Evolutionary conservation across 2,113 vertebrate genomes (phyloP), one percentile per base, ranked within the genome.

Genomic region (Oncorhynchus tshawytscha): DNA sequence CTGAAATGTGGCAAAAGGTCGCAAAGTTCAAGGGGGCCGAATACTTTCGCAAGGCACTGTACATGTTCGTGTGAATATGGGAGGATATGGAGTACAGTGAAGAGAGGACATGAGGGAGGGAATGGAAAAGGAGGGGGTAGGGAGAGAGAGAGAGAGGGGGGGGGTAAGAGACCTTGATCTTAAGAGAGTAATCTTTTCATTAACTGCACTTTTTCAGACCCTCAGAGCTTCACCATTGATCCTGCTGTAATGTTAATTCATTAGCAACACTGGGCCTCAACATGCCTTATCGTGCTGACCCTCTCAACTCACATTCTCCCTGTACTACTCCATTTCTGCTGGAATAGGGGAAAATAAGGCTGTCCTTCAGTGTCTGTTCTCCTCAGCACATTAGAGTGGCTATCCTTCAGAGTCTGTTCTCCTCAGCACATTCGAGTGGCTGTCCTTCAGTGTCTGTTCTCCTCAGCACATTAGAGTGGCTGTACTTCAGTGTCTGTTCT

Each of bases 171-270:
- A 85, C 91, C 90, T 85, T 90, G 90, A 89, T 91, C 88, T 87
- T 90, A 83, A 84, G 81, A 90, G 87, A 86, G 81, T 90, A 90
- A 93, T 93, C 90, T 90, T 84, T 45, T 90, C 90, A 92, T 92
- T 90, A 90, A 84, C 85, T 82, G 67, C 82, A 45, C 39, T 45
- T 45, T 45, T 45, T 45, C 39, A 45, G 39, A 45, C 39, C 39
- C 39, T 45, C 39, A 11, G 9, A 45, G 39, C 39, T 75, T 83
- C 83, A 69, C 76, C 86, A 92, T 89, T 91, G 91, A 92, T 93
- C 85, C 83, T 84, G 60, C 78, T 86, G 84, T 90, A 92, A 91
- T 88, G 89, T 87, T 85, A 88, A 86, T 91, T 91, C 84, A 92
- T 92, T 90, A 91, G 88, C 81, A 80, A 84, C 82, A 67, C 39